phyloP scores from a whole-genome alignment of 2,113 vertebrate genomes.

The Antechinus stuartii region DNA sequence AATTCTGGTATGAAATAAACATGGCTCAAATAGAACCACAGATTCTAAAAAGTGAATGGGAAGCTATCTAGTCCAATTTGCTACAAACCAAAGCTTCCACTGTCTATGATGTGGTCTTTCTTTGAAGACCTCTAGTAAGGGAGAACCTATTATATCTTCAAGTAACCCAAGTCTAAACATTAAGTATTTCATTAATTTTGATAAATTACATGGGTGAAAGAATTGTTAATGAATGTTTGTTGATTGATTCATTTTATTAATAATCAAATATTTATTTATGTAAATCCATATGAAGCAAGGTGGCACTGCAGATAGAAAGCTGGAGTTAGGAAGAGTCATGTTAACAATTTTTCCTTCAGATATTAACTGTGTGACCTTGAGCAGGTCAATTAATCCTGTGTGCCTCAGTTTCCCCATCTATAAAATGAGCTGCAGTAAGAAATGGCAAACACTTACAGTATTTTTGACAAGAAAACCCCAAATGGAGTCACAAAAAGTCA shows the following conservation, averaged over 20 bases:
- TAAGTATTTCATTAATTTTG: neutral
- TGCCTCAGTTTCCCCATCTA: neutral
- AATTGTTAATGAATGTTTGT: neutral
- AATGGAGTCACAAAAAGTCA: no score
- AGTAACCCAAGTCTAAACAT: neutral
- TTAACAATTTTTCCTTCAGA: neutral
- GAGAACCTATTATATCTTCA: neutral
- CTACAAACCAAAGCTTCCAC: neutral
- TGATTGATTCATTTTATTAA: neutral
- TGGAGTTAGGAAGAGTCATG: neutral
- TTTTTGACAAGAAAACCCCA: neutral
- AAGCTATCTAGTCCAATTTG: neutral
- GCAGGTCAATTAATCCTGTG: neutral
- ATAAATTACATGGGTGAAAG: neutral
- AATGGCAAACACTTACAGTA: neutral
- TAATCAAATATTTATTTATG: neutral
- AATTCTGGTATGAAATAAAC: neutral
- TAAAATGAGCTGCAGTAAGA: neutral
- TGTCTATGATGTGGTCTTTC: neutral
- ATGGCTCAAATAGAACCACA: neutral
- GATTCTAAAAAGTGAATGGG: neutral
- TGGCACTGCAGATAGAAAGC: neutral
- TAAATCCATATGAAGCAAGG: neutral
- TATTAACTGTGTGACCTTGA: neutral
- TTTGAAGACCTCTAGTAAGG: neutral